These are phyloP conservation scores for Dendrolimus houi DNA, from an alignment of 2,888 invertebrate genomes.

Conservation along the genomic window DNA sequence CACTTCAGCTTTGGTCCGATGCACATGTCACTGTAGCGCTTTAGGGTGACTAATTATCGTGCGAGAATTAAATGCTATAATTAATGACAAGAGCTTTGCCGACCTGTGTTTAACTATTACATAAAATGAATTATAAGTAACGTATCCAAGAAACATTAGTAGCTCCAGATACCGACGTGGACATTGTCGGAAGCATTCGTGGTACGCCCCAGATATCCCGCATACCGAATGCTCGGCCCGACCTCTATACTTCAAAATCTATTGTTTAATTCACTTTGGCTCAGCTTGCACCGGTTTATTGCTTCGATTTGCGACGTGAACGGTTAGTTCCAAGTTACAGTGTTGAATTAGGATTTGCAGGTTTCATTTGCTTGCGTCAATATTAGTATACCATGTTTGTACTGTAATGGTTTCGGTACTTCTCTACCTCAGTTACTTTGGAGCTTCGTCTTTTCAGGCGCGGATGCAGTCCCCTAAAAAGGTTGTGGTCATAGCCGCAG, in stretches of 20 bases:
- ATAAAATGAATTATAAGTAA: background rate
- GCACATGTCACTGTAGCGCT: no score
- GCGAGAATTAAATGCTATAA: no score
- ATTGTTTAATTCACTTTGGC: background rate
- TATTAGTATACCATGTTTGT: background rate
- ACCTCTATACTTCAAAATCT: background rate
- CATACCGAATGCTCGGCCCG: slow-evolving; percentile 4
- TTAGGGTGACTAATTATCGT: no score
- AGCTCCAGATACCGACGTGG: background rate
- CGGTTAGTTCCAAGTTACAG: background rate
- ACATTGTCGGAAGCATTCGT: background rate
- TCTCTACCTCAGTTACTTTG: no score
- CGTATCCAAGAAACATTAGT: background rate
- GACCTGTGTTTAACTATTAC: no score
- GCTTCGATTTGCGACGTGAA: background rate
- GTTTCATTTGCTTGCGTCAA: background rate
- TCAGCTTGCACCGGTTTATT: background rate
- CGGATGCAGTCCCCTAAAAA: no score
- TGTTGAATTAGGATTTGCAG: background rate
- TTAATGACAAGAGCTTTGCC: no score
- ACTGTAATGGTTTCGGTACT: no score
- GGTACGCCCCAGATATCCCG: slow-evolving; percentile 3
- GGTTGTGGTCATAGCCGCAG: no score
- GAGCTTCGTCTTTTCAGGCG: no score
- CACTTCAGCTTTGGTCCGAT: no score